Percentiles rank a stretch among this genome's conserved stretches.
Conservation (phyloP, 2,113 vertebrate species). For the Emydocephalus ijimae region DNA sequence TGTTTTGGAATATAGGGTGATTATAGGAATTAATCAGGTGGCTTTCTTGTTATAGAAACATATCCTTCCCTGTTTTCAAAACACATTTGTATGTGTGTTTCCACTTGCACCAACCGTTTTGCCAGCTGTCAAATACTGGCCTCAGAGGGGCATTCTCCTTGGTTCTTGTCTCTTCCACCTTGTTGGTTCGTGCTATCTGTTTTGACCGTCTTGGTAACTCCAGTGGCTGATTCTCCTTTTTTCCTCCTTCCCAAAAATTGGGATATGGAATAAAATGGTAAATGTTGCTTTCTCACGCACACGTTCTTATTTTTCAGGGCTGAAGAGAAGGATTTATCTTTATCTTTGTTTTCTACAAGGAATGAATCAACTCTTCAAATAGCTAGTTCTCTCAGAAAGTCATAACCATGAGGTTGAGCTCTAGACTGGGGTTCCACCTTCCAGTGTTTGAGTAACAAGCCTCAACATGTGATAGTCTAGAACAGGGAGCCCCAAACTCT, state of each 20-base stretch:
- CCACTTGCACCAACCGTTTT: not conserved
- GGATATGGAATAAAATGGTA: not conserved
- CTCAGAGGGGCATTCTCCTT: not conserved
- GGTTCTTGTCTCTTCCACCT: not conserved
- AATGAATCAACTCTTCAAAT: not conserved
- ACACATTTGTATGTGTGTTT: not conserved
- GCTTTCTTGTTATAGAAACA: not conserved
- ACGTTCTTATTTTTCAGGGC: not conserved
- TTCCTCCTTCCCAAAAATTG: not conserved
- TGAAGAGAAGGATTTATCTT: not conserved
- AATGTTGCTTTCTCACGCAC: not conserved
- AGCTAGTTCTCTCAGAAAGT: not conserved
- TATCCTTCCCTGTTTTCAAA: not conserved
- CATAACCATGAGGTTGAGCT: not conserved
- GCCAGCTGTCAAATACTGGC: not conserved
- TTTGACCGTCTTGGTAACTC: not conserved
- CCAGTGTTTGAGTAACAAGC: not conserved
- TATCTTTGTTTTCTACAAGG: not conserved
- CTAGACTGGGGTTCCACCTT: not conserved
- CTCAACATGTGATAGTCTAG: not conserved
- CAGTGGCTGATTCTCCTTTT: not conserved
- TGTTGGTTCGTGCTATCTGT: not conserved
- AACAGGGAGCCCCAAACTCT: not conserved
- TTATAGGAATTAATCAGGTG: not conserved
- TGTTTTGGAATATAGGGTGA: not conserved